Percentiles rank a stretch among this genome's conserved stretches.
Evolutionary conservation across 1,140 invertebrate genomes (phyloP).

Genomic region (Sycophaga agraensis): DNA sequence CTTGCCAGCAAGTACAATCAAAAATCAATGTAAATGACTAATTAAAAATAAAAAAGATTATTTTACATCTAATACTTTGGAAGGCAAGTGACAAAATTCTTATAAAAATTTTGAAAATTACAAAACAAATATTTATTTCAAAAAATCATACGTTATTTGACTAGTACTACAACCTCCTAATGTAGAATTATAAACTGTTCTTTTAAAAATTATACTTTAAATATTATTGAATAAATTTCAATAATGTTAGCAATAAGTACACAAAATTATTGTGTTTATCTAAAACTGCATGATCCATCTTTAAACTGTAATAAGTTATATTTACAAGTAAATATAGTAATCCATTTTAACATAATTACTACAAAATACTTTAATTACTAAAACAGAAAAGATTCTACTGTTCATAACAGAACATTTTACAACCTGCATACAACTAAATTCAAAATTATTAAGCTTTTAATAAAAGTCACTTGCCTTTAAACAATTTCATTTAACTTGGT

Average conservation of each 20-base stretch:
- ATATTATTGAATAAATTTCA: constrained; percentile 1
- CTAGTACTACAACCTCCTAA: constrained; percentile 3
- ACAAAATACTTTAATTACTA: constrained; percentile 32
- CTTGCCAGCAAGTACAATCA: constrained; percentile 21
- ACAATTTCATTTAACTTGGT: constrained; percentile 38
- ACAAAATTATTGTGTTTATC: no score
- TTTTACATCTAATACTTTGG: neutral
- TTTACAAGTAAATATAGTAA: constrained; percentile 25
- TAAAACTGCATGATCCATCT: no score
- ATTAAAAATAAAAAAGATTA: neutral
- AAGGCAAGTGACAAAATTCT: constrained; percentile 20
- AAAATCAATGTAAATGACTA: neutral
- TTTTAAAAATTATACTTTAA: neutral
- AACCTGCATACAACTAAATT: neutral
- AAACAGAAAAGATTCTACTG: constrained; percentile 26
- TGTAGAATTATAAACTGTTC: neutral
- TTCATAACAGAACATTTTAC: constrained; percentile 1
- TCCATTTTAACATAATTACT: constrained; percentile 17
- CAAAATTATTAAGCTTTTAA: constrained; percentile 9
- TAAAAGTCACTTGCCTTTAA: constrained; percentile 22
- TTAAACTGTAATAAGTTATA: constrained; percentile 24
- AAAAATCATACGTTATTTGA: no score
- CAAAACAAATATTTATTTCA: neutral
- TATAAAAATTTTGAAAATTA: neutral
- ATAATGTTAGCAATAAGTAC: constrained; percentile 1